Evolutionary conservation across 2,113 vertebrate genomes (phyloP).

Genomic region (Asarcornis scutulata): DNA sequence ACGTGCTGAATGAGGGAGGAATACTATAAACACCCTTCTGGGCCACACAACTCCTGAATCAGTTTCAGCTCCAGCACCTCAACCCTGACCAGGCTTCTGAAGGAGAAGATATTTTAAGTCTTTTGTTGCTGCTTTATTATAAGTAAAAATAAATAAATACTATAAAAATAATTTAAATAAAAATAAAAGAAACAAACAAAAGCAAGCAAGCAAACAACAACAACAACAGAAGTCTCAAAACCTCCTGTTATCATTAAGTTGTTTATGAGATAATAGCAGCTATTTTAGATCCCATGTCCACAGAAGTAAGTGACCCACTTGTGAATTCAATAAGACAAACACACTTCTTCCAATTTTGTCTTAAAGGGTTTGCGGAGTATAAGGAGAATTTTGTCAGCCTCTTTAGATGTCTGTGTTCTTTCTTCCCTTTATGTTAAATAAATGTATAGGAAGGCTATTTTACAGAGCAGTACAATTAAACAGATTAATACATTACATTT

Average conservation of each 20-base stretch:
- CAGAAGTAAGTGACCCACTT: neutral
- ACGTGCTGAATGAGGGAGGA: neutral
- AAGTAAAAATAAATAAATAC: neutral
- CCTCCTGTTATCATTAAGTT: neutral
- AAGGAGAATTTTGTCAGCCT: neutral
- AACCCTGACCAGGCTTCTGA: neutral
- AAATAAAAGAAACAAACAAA: too few species aligned
- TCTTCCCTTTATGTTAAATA: neutral
- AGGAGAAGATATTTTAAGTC: neutral
- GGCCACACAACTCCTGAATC: neutral
- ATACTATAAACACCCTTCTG: neutral
- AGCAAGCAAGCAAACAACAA: too few species aligned
- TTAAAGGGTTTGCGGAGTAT: neutral
- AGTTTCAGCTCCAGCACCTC: neutral
- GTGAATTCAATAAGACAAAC: neutral
- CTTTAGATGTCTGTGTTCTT: neutral
- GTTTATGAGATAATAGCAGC: neutral
- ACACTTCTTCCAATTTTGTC: neutral
- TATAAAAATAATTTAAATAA: neutral
- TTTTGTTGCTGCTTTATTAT: neutral
- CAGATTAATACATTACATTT: neutral
- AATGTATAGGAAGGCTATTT: neutral
- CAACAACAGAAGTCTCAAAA: neutral
- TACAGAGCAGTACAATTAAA: neutral
- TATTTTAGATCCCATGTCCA: neutral